Conservation (phyloP, 2,113 vertebrate genomes). For the Pedetes capensis region DNA sequence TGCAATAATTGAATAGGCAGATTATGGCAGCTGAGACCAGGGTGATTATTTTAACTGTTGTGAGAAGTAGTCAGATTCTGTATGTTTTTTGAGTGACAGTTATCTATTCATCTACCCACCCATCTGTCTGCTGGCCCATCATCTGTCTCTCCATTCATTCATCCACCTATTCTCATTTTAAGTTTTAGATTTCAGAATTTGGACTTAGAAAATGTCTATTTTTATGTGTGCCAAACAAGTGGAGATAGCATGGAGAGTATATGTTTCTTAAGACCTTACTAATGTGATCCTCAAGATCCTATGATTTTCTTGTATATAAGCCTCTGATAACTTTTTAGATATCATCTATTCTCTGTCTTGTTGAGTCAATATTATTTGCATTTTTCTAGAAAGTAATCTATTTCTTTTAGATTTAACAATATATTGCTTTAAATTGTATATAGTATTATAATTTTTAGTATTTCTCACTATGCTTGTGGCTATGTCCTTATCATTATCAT, state of each 20-base stretch:
- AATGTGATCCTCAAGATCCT: neutral
- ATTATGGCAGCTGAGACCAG: neutral
- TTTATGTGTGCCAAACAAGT: neutral
- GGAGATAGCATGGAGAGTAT: neutral
- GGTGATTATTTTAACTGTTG: neutral
- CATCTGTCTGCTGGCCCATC: neutral
- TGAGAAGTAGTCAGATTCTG: neutral
- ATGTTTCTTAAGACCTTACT: neutral
- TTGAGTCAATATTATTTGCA: neutral
- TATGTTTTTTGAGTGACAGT: neutral
- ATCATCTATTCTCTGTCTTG: neutral
- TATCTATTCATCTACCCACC: neutral
- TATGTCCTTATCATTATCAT: neutral
- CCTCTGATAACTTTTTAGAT: neutral
- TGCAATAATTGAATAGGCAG: neutral
- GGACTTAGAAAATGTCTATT: neutral
- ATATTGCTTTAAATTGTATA: neutral
- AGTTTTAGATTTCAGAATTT: constrained; percentile 5
- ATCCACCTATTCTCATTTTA: neutral
- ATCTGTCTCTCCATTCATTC: neutral
- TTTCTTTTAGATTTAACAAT: neutral
- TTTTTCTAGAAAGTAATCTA: neutral
- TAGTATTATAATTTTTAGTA: neutral
- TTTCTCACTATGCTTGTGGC: neutral
- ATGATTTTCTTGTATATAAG: neutral